Evolutionary conservation across 2,113 vertebrate species (phyloP).

Genomic region (Callionymus lyra): DNA sequence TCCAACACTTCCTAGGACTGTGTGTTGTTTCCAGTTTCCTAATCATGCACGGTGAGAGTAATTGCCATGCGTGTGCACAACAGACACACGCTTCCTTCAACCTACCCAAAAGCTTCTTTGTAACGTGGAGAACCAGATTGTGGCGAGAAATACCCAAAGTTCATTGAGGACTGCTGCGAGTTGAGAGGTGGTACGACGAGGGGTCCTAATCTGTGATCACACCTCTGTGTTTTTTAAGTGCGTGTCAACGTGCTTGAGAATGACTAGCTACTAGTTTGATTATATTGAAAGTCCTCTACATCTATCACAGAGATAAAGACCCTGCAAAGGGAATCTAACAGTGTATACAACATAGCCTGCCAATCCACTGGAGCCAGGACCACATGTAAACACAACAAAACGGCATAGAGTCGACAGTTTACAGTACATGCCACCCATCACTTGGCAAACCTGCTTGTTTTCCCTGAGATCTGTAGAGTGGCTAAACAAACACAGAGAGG

Average conservation of each 20-base stretch:
- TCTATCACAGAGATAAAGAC: constrained; percentile 15
- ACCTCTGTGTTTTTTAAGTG: constrained; percentile 31
- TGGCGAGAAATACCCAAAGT: constrained; percentile 52
- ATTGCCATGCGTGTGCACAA: constrained; percentile 20
- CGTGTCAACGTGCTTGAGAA: too few species aligned
- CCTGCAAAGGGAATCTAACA: constrained; percentile 29
- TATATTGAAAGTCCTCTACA: constrained; percentile 11
- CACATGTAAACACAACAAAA: constrained; percentile 42
- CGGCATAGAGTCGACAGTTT: constrained; percentile 28
- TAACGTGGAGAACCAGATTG: constrained; percentile 52
- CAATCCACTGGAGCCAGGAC: constrained; percentile 37
- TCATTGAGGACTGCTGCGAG: constrained; percentile 55
- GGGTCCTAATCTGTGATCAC: constrained; percentile 21
- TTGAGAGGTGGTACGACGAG: too few species aligned
- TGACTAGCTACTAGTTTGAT: constrained; percentile 1
- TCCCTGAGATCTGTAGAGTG: constrained; percentile 29
- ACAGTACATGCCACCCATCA: constrained; percentile 47
- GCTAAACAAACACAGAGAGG: constrained; percentile 48
- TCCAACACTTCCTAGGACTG: constrained; percentile 17
- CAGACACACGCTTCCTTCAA: constrained; percentile 24
- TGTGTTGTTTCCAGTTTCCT: constrained; percentile 44
- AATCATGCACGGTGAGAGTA: constrained; percentile 30
- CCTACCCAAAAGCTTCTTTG: constrained; percentile 46
- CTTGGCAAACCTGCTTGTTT: constrained; percentile 45
- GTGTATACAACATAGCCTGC: constrained; percentile 24